Percentiles rank a stretch among this genome's conserved stretches.
Conservation (phyloP, 2,113 vertebrate genomes). For the Cyrtonyx montezumae region DNA sequence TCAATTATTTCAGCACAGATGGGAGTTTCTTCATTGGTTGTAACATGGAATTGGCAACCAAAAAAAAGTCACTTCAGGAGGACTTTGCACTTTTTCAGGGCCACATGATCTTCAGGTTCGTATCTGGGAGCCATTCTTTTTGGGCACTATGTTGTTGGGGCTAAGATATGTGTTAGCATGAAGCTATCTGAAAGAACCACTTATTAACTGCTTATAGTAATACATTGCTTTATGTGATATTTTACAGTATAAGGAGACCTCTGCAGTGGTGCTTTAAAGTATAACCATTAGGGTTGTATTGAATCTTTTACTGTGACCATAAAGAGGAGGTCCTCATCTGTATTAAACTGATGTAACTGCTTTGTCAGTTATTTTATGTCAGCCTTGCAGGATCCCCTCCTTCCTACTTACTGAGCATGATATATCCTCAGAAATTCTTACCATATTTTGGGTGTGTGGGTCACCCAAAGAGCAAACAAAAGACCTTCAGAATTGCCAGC, state of each 20-base stretch:
- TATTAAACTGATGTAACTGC: background rate
- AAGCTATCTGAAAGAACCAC: background rate
- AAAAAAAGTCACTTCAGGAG: background rate
- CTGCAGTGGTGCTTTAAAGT: background rate
- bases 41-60: background rate
- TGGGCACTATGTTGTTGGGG: background rate
- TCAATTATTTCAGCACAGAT: background rate
- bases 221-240: background rate
- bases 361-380: background rate
- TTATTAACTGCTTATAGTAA: background rate
- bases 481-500: background rate
- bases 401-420: background rate
- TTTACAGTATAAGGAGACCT: background rate
- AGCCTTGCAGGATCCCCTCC: background rate
- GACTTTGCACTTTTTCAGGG: background rate
- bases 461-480: background rate
- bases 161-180: background rate
- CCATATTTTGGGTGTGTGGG: background rate
- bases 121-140: background rate
- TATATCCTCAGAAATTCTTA: background rate
- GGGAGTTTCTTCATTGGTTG: background rate
- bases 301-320: background rate
- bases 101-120: background rate
- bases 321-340: background rate
- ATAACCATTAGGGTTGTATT: background rate